phyloP scores from a whole-genome alignment of 2,888 invertebrate species.

The Hermodice carunculata region DNA sequence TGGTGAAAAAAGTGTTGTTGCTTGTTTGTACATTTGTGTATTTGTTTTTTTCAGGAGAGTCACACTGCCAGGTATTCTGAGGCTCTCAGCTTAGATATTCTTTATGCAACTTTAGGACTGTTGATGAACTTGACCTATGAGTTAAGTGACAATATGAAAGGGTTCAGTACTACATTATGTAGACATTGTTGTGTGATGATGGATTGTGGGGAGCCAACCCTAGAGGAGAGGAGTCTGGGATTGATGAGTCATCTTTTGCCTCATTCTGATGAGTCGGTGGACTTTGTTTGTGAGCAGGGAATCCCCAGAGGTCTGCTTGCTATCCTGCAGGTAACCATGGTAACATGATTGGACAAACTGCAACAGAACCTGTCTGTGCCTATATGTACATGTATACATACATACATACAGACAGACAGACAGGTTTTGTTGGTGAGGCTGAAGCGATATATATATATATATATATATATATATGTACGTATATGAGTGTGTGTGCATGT shows the following conservation, averaged over 20 bases:
- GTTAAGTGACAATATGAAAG: conserved; percentile 1
- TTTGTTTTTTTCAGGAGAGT: conserved; percentile 24
- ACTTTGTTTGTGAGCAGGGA: neutral
- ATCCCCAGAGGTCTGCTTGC: too few species aligned
- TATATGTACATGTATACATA: too few species aligned
- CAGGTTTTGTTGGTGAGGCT: too few species aligned
- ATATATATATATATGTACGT: too few species aligned
- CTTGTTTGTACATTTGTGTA: neutral
- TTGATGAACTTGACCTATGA: conserved; percentile 54
- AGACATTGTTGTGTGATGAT: neutral
- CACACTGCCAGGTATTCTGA: conserved; percentile 7
- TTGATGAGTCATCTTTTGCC: conserved; percentile 6
- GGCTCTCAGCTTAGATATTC: conserved; percentile 15
- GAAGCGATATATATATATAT: too few species aligned
- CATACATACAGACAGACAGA: too few species aligned
- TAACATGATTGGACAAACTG: too few species aligned
- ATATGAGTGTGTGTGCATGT: too few species aligned
- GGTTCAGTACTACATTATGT: neutral
- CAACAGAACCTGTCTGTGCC: too few species aligned
- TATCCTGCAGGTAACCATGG: too few species aligned
- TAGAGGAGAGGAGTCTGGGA: conserved; percentile 10
- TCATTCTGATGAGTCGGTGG: neutral
- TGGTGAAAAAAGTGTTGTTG: too few species aligned
- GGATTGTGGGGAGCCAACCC: neutral
- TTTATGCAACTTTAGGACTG: conserved; percentile 48